phyloP scores from a whole-genome alignment of 1,140 invertebrate genomes.

The Zaprionus davidi region DNA sequence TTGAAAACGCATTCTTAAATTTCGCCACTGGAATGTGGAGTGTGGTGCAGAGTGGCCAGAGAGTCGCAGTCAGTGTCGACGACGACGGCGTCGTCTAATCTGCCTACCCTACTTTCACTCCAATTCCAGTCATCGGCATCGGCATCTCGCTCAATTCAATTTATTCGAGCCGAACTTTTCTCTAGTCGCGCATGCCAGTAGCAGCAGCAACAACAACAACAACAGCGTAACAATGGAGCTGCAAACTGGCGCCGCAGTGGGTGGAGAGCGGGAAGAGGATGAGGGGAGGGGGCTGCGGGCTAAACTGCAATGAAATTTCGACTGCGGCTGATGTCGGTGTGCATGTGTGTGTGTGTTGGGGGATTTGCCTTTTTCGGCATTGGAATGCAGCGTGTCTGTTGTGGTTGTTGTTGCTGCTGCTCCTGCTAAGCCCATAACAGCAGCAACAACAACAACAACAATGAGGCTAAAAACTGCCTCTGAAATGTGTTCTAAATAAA shows the following conservation, averaged over 20 bases:
- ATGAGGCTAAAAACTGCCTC: conserved; percentile 24
- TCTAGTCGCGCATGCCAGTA: conserved; percentile 55
- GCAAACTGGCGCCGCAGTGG: conserved; percentile 47
- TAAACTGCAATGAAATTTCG: conserved; percentile 74
- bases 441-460: conserved; percentile 32
- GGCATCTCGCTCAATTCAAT: conserved; percentile 79
- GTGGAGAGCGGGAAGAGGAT: neutral
- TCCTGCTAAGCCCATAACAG: conserved; percentile 42
- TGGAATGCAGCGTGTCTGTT: conserved; percentile 71
- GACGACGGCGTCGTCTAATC: conserved; percentile 61
- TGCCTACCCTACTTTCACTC: conserved; percentile 82
- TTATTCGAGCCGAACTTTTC: conserved; percentile 72
- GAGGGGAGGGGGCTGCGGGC: conserved; percentile 19
- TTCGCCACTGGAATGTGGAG: conserved; percentile 36
- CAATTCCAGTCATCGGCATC: conserved; percentile 71
- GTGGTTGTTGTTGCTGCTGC: conserved; percentile 32
- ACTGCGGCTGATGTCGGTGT: conserved; percentile 54
- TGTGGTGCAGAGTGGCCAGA: conserved; percentile 14
- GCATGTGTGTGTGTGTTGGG: conserved; percentile 48
- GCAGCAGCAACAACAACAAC: conserved; percentile 29
- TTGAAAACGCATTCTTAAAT: conserved; percentile 21
- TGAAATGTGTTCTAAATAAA: conserved; percentile 81
- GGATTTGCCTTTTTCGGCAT: conserved; percentile 80
- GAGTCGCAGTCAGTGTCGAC: conserved; percentile 23
- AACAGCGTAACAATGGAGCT: conserved; percentile 36